Conservation (phyloP, 2,888 invertebrate genomes). For the Drosophila macrothrix region DNA sequence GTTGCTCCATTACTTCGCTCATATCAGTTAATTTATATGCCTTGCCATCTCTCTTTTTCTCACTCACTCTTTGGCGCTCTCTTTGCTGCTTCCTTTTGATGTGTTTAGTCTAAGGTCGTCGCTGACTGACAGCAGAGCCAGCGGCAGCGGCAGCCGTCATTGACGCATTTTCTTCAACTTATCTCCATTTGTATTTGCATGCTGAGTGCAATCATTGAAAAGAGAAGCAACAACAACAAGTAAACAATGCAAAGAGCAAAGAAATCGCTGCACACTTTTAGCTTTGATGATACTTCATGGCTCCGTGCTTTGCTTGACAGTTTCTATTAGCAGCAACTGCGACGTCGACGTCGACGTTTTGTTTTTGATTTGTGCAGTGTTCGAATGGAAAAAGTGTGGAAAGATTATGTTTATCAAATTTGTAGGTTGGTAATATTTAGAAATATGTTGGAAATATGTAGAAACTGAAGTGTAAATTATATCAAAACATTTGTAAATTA, state of each 20-base stretch:
- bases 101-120: slow-evolving; percentile 56
- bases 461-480: neutral
- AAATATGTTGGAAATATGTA: neutral
- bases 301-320: slow-evolving; percentile 76
- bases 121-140: slow-evolving; percentile 34
- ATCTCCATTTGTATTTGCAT: slow-evolving; percentile 60
- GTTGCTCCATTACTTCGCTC: slow-evolving; percentile 72
- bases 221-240: slow-evolving; percentile 21
- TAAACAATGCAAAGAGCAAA: slow-evolving; percentile 35
- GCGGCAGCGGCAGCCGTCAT: slow-evolving; percentile 53
- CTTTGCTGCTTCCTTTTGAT: slow-evolving; percentile 61
- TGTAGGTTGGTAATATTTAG: neutral
- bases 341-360: slow-evolving; percentile 40
- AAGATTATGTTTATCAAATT: neutral
- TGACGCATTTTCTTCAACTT: slow-evolving; percentile 72
- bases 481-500: neutral
- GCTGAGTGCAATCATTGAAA: slow-evolving; percentile 50
- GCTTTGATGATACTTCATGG: slow-evolving; percentile 61
- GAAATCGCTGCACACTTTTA: slow-evolving; percentile 70
- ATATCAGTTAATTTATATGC: slow-evolving; percentile 77
- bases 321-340: slow-evolving; percentile 53
- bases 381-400: slow-evolving; percentile 19
- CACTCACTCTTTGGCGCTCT: slow-evolving; percentile 3
- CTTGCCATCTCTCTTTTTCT: slow-evolving; percentile 61
- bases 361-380: slow-evolving; percentile 49